Evolutionary conservation across 1,140 invertebrate species (phyloP).

Genomic region (Linepithema humile): DNA sequence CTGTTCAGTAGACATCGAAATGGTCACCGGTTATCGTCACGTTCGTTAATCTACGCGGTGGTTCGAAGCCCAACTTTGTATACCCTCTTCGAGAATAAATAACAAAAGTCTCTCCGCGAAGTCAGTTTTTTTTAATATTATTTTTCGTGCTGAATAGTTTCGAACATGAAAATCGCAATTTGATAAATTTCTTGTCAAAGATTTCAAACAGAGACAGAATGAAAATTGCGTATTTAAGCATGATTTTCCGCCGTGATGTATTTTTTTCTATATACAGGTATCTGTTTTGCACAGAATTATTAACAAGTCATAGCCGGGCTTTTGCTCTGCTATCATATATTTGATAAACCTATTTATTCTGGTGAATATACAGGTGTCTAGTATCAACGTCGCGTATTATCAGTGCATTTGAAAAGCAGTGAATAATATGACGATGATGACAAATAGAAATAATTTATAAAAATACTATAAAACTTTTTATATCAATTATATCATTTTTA

Average conservation of each 20-base stretch:
- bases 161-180: background rate
- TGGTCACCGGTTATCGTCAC: conserved; percentile 63
- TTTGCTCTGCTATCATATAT: background rate
- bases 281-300: background rate
- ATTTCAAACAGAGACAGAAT: background rate
- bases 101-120: background rate
- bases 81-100: background rate
- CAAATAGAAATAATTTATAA: background rate
- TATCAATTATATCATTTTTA: background rate
- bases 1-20: conserved; percentile 58
- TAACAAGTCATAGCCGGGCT: background rate
- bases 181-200: background rate
- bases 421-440: background rate
- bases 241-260: background rate
- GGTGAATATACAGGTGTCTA: background rate
- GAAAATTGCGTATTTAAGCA: background rate
- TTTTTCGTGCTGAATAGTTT: background rate
- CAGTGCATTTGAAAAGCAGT: background rate
- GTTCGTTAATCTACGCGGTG: conserved; percentile 62
- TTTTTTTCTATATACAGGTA: background rate
- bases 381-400: background rate
- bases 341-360: background rate
- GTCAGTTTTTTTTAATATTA: background rate
- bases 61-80: conserved; percentile 18
- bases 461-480: background rate